A percentile compares a stretch with the other conserved stretches of the same genome.
These are phyloP conservation scores for Hirtodrosophila duncani DNA, from an alignment of 2,888 invertebrate species.

Conservation along the genomic window DNA sequence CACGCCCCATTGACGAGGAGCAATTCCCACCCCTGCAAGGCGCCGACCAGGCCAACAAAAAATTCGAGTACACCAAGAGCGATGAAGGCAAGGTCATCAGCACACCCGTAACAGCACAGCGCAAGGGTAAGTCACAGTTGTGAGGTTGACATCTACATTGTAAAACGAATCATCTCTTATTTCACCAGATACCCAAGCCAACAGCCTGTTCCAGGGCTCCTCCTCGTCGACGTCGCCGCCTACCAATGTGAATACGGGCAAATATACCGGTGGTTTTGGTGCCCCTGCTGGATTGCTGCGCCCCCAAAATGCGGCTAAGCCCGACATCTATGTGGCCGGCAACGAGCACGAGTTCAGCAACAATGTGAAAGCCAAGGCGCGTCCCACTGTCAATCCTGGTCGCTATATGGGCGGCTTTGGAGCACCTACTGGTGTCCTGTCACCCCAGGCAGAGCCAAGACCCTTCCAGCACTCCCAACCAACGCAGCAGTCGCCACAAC, in stretches of 20 bases:
- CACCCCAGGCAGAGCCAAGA: constrained; percentile 49
- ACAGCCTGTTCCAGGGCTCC: background rate
- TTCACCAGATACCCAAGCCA: constrained; percentile 18
- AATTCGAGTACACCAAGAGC: constrained; percentile 75
- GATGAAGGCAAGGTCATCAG: constrained; percentile 76
- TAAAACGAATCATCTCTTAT: background rate
- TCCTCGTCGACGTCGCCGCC: background rate
- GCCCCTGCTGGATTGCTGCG: constrained; percentile 47
- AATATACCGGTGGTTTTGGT: constrained; percentile 76
- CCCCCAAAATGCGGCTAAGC: constrained; percentile 22
- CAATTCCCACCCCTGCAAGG: constrained; percentile 48
- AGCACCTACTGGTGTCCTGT: constrained; percentile 61
- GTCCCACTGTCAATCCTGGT: constrained; percentile 31
- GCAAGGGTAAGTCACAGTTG: constrained; percentile 51
- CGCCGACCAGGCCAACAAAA: constrained; percentile 27
- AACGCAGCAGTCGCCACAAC: constrained; percentile 16
- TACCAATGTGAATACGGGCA: constrained; percentile 43
- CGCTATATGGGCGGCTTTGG: constrained; percentile 70
- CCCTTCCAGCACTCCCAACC: constrained; percentile 44
- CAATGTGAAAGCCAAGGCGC: constrained; percentile 15
- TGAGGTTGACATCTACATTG: too few species aligned
- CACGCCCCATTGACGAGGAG: constrained; percentile 32
- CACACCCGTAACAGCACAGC: constrained; percentile 50
- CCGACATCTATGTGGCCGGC: constrained; percentile 57
- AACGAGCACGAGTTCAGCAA: constrained; percentile 41